Base-by-base conservation (phyloP, 2,797 vertebrate species). In the Melanotaenia pygmaea region DNA sequence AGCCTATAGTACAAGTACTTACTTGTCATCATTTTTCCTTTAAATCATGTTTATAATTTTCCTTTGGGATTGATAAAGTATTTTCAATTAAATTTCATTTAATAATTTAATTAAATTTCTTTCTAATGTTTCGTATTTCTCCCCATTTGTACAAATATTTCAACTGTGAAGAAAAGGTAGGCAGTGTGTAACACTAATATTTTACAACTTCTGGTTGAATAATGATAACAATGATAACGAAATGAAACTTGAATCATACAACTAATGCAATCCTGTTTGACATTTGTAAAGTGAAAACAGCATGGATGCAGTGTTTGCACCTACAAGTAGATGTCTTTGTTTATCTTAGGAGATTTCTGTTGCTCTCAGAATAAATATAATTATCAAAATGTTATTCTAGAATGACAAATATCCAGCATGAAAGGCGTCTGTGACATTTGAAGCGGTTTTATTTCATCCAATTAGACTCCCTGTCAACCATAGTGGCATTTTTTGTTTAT, bases 401-500 rank as follows among this genome's bases (percentile, higher is more conserved):
- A 14, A 51, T 51, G 40, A 77, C 53, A 84, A 60, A 76, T 54
- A 53, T 76, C 34, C 71, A 40, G 30, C 9, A 16, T 37, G 58
- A 82, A 50, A 47, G 56, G 82, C 22, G 0, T 58, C 62, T 16
- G 38, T 67, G 78, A 69, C 72, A 84, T 86, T 67, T 77, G 12
- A 67, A 80, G 74, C 28, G 5, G 43, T 64, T 81, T 85, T 9
- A 77, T 90, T 79, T 79, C 22, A 62, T 72, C 51, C 70, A 70
- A 80, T 91, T 79, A 65, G 51, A 53, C 68, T 70, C 37, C 22
- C 50, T 10, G 5, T 71, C 60, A 64, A 64, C 40, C 54, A 18
- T 18, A 43, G 72, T 72, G 86, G 64, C 77, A 70, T 88, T 82
- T 86, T 85, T 67, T 16, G 40, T 37, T 89, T 84, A 87, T 82